Conservation (phyloP, 2,888 invertebrate genomes). For the Temnothorax rugatulus region DNA sequence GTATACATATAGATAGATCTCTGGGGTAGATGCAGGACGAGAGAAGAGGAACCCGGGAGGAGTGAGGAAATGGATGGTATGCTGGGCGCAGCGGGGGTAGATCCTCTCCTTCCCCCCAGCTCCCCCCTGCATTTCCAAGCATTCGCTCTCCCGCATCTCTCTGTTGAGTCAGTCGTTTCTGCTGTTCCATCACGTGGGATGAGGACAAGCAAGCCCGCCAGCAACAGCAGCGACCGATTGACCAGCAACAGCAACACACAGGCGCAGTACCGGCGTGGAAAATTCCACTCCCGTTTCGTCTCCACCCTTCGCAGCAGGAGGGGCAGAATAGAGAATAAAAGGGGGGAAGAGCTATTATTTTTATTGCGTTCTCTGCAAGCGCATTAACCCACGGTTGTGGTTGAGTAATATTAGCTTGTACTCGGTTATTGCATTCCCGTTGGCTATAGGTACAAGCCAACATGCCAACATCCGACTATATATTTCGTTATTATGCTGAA, state of each 20-base stretch:
- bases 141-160: neutral
- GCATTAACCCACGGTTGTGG: constrained; percentile 15
- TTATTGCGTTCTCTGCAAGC: constrained; percentile 32
- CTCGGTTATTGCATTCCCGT: constrained; percentile 33
- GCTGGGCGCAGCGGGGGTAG: neutral
- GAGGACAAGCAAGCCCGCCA: constrained; percentile 31
- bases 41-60: neutral
- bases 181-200: constrained; percentile 36
- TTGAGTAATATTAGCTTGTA: constrained; percentile 46
- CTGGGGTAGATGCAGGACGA: constrained; percentile 2
- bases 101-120: neutral
- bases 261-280: constrained; percentile 20
- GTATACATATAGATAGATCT: constrained; percentile 8
- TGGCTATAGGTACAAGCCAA: neutral
- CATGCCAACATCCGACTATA: neutral
- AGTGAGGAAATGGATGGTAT: constrained; percentile 53
- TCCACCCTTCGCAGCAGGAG: constrained; percentile 13
- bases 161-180: constrained; percentile 43
- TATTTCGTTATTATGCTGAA: constrained; percentile 14
- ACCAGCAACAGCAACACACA: constrained; percentile 46
- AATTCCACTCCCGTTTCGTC: constrained; percentile 29
- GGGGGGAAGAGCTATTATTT: constrained; percentile 28
- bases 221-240: constrained; percentile 36
- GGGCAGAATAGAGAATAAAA: neutral
- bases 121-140: constrained; percentile 52